Evolutionary conservation across 2,888 invertebrate species (phyloP), one percentile per base, ranked within the genome.

Genomic region (Resseliella maxima): DNA sequence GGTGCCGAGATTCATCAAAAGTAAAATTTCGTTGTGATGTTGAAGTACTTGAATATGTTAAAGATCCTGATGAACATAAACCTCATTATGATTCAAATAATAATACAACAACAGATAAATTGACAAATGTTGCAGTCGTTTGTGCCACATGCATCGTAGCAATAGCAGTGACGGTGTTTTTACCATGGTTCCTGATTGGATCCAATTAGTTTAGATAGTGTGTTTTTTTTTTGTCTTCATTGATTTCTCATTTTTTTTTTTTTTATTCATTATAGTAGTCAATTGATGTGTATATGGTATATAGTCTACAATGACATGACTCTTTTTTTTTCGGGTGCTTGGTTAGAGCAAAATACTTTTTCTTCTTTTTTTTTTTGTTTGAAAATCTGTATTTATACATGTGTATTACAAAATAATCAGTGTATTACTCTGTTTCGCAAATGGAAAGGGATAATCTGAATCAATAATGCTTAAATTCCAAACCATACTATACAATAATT

Each of bases 21-120:
- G 91, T 92, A n/a, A 91, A 91, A 54, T 92, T 92, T 88, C 90
- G 92, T 31, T 91, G 91, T 86, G 92, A 92, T 86, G 92, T 92
- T 45, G 91, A 92, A 88, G 91, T 92, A 21, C 87, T 91, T 72
- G 92, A 91, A 88, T 92, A 90, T 86, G 91, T 90, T 87, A 90
- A 90, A 86, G 90, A 90, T 88, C 90, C 91, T 1, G 90, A 90
- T 21, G 91, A 91, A 88, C 90, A 91, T 86, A 87, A 89, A 81
- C 36, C 85, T 18, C 27, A 87, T 41, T 89, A 90, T 59, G 88
- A 89, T 18, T 88, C 88, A n/a, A 81, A 86, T 85, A 85, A 89
- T 1, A 87, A 89, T 1, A 88, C 89, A 85, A 89, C 88, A 86
- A 86, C 85, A 36, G 83, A 87, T n/a, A 86, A 85, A 86, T 88